phyloP scores from a whole-genome alignment of 2,113 vertebrate species.

The Galemys pyrenaicus region DNA sequence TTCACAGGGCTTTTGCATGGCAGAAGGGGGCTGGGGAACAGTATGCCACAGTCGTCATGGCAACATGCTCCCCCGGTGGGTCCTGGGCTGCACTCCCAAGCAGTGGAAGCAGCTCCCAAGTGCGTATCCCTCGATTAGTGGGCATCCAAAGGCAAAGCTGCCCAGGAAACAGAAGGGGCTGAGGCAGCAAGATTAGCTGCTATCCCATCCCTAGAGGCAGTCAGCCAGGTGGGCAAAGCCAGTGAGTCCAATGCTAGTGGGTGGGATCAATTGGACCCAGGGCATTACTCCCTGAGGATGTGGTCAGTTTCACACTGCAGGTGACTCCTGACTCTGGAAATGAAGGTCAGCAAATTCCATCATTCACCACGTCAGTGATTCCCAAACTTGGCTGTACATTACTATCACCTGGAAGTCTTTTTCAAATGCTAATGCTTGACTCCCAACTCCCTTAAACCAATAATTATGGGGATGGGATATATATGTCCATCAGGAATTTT shows the following conservation, averaged over 20 bases:
- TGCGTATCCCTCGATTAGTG: background rate
- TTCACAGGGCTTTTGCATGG: conserved; percentile 29
- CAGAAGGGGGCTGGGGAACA: conserved; percentile 11
- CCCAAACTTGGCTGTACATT: background rate
- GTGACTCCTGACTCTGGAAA: background rate
- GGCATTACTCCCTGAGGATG: background rate
- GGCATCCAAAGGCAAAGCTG: background rate
- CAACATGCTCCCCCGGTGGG: conserved; percentile 64
- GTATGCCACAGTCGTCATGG: conserved; percentile 47
- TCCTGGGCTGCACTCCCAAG: conserved; percentile 57
- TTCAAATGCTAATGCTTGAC: background rate
- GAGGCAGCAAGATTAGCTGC: background rate
- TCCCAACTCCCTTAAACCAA: background rate
- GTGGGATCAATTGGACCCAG: background rate
- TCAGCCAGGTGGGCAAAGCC: background rate
- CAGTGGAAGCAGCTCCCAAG: conserved; percentile 16
- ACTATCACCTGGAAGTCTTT: background rate
- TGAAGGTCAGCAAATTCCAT: background rate
- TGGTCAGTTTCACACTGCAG: background rate
- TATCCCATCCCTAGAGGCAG: background rate
- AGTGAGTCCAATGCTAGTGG: background rate
- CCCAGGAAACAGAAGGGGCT: background rate
- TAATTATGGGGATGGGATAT: too few relatives aligned
- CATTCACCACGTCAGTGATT: background rate
- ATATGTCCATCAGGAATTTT: background rate